Evolutionary conservation across 53 echinoderm and acorn worm genomes (phyloP), one percentile per base, ranked within the genome.

Genomic region (Mesocentrotus franciscanus): DNA sequence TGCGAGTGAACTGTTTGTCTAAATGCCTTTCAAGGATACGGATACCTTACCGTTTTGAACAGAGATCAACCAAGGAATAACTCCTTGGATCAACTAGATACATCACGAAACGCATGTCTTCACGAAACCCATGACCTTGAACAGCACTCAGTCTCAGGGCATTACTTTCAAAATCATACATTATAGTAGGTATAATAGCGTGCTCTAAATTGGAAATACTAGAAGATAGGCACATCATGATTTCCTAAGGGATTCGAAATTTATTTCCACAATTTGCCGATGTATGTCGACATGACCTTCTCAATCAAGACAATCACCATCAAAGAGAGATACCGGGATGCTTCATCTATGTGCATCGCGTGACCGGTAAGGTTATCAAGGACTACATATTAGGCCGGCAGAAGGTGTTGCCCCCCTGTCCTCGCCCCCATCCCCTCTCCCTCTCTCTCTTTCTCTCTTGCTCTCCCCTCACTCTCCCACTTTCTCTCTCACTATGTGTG

Each of bases 221-320:
- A 49, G 59, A 58, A 87, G 11, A 87, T 58, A 9, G 58, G 27
- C 58, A 27, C 14, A n/a, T 87, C n/a, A 10, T 87, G 9, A 87
- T 87, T 57, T 87, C 87, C 58, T 58, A 11, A 27, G 87, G 87
- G 87, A 87, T 58, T 58, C 59, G 87, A 87, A 57, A 87, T 27
- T 87, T 87, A 49, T 85, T 55, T 85, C 85, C 85, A 58, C 27
- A 26, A 87, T 57, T 87, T 58, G 0, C 58, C 59, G 29, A 12
- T n/a, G 87, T 59, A n/a, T 56, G 27, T 6, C 27, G 59, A 87
- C 24, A n/a, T 87, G 87, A 18, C 27, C 13, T 58, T 58, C 87
- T 57, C 12, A 87, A 87, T 57, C 1, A 56, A n/a, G n/a, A 58
- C 58, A 27, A 87, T 57, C 57, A n/a, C 1, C 18, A 18, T 58